Base-by-base conservation (phyloP, 2,888 invertebrate species). In the Lypha dubia region DNA sequence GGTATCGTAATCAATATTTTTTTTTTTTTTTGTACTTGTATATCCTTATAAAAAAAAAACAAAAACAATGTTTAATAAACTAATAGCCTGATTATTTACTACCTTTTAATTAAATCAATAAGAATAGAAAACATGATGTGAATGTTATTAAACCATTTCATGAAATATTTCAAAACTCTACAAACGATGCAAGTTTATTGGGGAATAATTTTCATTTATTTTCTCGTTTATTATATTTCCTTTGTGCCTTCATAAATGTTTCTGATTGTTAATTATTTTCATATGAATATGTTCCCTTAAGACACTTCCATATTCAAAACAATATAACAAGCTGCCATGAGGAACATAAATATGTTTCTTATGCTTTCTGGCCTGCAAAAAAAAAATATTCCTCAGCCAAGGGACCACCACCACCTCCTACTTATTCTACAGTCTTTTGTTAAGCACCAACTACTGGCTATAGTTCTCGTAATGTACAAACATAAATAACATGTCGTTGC, bases 381-480 rank as follows among this genome's bases (percentile, higher is more conserved):
- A 13, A 0, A 20, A 9, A 22, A 22, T 28, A 9, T 51, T 15
- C 20, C 51, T 20, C 20, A 1, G 11, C n/a, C 35, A 11, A 22
- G 41, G 24, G 41, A 70, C 56, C 15, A 17, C 41, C 70, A 13
- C 41, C 53, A 70, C 56, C 15, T 13, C 41, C 70, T 17, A 56
- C 53, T 41, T 11, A 44, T 20, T 58, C 32, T 44, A 58, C 8
- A n/a, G 49, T 3, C 60, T 11, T 51, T 62, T 35, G 38, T 35
- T 35, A 71, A 35, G 9, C 8, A 22, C 35, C 60, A 58, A 28
- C 13, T 17, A n/a, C n/a, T n/a, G n/a, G 9, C n/a, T 20, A 0
- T 3, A 24, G 17, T 3, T 0, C 24, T 32, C 1, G 15, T 41
- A 13, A 20, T 35, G 8, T 8, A 22, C 9, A 15, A 20, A 32